These are phyloP conservation scores for Drosophila burlai DNA, from an alignment of 1,140 invertebrate genomes.

Conservation along the genomic window DNA sequence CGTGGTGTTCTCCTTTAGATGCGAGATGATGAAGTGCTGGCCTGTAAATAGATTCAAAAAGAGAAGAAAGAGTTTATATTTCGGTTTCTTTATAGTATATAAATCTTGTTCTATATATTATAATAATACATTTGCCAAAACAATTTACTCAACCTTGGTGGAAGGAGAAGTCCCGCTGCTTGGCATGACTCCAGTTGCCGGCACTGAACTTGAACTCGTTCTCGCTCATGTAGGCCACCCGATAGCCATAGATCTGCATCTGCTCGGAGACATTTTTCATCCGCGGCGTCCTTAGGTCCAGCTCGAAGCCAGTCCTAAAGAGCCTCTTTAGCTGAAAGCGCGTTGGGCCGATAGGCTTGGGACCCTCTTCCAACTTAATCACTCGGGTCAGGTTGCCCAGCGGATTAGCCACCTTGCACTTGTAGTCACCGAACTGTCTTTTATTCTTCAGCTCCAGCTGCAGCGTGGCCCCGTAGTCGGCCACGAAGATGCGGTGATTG, in stretches of 20 bases:
- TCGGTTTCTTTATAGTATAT: no score
- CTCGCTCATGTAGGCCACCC: slow-evolving; percentile 78
- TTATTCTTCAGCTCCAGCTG: slow-evolving; percentile 86
- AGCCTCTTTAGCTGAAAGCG: slow-evolving; percentile 78
- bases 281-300: slow-evolving; percentile 79
- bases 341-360: slow-evolving; percentile 85
- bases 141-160: slow-evolving; percentile 66
- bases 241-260: slow-evolving; percentile 83
- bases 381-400: slow-evolving; percentile 86
- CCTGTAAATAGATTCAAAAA: slow-evolving; percentile 45
- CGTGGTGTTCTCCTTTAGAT: slow-evolving; percentile 77
- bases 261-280: slow-evolving; percentile 69
- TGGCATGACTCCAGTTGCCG: slow-evolving; percentile 82
- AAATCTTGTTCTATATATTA: no score
- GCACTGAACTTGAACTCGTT: slow-evolving; percentile 73
- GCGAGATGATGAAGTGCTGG: slow-evolving; percentile 75
- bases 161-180: slow-evolving; percentile 72
- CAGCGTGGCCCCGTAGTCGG: slow-evolving; percentile 85
- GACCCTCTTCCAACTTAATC: slow-evolving; percentile 86
- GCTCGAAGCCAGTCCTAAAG: slow-evolving; percentile 80
- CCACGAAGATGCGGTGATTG: slow-evolving; percentile 83
- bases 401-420: slow-evolving; percentile 86
- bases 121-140: neutral
- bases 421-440: slow-evolving; percentile 86
- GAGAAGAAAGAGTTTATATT: neutral